A percentile compares a stretch with the other conserved stretches of the same genome.
These are phyloP conservation scores for Cheilosia pagana DNA, from an alignment of 2,888 invertebrate genomes.

Conservation along the genomic window DNA sequence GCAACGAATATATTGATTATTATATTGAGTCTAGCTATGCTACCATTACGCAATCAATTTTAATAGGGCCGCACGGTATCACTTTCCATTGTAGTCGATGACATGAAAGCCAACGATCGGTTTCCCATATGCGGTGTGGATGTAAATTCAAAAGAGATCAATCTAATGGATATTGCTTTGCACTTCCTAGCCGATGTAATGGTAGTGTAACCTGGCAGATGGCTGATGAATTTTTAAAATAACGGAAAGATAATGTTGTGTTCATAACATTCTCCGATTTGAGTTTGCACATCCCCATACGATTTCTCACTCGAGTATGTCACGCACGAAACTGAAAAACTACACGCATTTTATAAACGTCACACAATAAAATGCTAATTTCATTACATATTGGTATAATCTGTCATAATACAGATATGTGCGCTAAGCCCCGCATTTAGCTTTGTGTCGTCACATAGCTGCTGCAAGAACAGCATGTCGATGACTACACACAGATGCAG, in stretches of 20 bases:
- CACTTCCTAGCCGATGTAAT: conserved; percentile 3
- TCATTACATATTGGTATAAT: too few relatives aligned
- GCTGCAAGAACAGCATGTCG: too few relatives aligned
- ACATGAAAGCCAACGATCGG: neutral
- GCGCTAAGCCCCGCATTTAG: too few relatives aligned
- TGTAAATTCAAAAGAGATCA: conserved; percentile 6
- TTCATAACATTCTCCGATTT: too few relatives aligned
- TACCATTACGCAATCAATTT: conserved; percentile 41
- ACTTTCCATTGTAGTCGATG: conserved; percentile 37
- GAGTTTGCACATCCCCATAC: too few relatives aligned
- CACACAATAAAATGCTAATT: too few relatives aligned
- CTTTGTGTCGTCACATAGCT: too few relatives aligned
- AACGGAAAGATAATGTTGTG: neutral
- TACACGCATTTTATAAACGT: too few relatives aligned
- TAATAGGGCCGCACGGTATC: conserved; percentile 23
- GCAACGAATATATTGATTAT: conserved; percentile 32
- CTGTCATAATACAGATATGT: too few relatives aligned
- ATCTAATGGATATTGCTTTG: neutral
- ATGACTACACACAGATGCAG: too few relatives aligned
- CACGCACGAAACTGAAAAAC: too few relatives aligned
- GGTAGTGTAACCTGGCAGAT: neutral
- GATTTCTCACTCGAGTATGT: too few relatives aligned
- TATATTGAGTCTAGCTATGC: conserved; percentile 1
- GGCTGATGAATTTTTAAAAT: neutral
- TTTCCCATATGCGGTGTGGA: neutral